A percentile compares a stretch with the other conserved stretches of the same genome.
These are phyloP conservation scores for Nasonia longicornis DNA, from an alignment of 1,140 invertebrate species.

Conservation along the genomic window DNA sequence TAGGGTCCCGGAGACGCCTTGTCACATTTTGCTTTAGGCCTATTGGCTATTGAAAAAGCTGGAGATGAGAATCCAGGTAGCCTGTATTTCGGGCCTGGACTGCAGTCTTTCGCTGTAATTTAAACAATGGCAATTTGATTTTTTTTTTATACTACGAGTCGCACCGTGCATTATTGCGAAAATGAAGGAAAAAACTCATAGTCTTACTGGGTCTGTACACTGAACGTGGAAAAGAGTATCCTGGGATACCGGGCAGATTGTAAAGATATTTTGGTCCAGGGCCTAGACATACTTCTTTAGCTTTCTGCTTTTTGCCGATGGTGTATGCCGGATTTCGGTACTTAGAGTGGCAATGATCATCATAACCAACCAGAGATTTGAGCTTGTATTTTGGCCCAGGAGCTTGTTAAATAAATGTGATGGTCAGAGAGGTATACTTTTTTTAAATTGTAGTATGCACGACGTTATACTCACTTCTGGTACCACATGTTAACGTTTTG, in stretches of 20 bases:
- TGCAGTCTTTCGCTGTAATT: background rate
- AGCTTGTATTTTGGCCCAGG: constrained; percentile 63
- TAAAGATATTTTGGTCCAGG: constrained; percentile 60
- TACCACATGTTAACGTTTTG: constrained; percentile 25
- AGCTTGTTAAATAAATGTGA: constrained; percentile 49
- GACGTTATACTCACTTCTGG: constrained; percentile 25
- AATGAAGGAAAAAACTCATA: constrained; percentile 16
- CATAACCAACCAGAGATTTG: constrained; percentile 57
- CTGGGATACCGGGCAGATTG: constrained; percentile 37
- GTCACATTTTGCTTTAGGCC: background rate
- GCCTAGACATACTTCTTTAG: constrained; percentile 8
- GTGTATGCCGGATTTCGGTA: constrained; percentile 61
- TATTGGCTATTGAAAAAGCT: constrained; percentile 19
- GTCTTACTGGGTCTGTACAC: constrained; percentile 43
- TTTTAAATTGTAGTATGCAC: background rate
- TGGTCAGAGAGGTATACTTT: background rate
- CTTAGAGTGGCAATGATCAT: constrained; percentile 58
- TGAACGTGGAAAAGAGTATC: constrained; percentile 52
- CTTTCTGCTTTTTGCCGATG: constrained; percentile 44
- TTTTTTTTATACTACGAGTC: background rate
- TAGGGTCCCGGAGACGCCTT: constrained; percentile 23
- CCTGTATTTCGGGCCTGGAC: constrained; percentile 34
- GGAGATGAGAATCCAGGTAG: constrained; percentile 30
- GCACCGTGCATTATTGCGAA: background rate
- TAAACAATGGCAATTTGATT: background rate